Conservation (phyloP, 2,888 invertebrate genomes). For the Drosophila eohydei region DNA sequence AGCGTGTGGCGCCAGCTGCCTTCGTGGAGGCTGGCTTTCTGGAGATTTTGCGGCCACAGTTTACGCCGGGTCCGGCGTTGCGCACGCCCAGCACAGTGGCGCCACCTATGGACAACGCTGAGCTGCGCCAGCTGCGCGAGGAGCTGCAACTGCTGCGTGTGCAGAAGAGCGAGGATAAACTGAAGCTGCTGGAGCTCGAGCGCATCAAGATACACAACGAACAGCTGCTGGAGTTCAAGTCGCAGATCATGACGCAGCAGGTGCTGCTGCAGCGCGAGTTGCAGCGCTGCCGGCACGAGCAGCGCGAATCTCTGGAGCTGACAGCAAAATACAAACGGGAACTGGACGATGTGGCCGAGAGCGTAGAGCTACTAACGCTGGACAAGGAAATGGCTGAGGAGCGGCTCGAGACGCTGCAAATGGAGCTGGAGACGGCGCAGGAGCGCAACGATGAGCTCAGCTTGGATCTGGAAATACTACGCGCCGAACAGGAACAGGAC, state of each 20-base stretch:
- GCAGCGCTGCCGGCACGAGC: constrained; percentile 93
- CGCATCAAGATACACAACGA: constrained; percentile 95
- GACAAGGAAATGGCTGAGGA: constrained; percentile 99
- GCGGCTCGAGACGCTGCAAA: constrained; percentile 91
- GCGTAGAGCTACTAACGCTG: constrained; percentile 97
- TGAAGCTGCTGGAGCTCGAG: constrained; percentile 95
- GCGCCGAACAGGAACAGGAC: constrained; percentile 89
- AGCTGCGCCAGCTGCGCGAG: constrained; percentile 86
- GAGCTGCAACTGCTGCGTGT: constrained; percentile 95
- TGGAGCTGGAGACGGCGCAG: constrained; percentile 94
- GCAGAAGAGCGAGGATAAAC: constrained; percentile 95
- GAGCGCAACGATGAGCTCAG: constrained; percentile 96
- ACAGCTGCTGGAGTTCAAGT: constrained; percentile 96
- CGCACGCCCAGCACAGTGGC: constrained; percentile 86
- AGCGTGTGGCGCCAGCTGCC: constrained; percentile 88
- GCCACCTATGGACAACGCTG: constrained; percentile 54
- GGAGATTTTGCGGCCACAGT: constrained; percentile 94
- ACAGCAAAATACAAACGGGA: constrained; percentile 95
- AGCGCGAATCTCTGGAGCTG: constrained; percentile 93
- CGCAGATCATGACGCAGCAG: constrained; percentile 95
- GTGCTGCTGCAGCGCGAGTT: constrained; percentile 94
- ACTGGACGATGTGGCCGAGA: constrained; percentile 95
- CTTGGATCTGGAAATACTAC: constrained; percentile 93
- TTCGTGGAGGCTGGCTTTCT: constrained; percentile 96
- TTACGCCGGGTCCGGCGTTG: constrained; percentile 92